Conservation (phyloP, 2,797 vertebrate genomes). For the Distichodus sexfasciatus region DNA sequence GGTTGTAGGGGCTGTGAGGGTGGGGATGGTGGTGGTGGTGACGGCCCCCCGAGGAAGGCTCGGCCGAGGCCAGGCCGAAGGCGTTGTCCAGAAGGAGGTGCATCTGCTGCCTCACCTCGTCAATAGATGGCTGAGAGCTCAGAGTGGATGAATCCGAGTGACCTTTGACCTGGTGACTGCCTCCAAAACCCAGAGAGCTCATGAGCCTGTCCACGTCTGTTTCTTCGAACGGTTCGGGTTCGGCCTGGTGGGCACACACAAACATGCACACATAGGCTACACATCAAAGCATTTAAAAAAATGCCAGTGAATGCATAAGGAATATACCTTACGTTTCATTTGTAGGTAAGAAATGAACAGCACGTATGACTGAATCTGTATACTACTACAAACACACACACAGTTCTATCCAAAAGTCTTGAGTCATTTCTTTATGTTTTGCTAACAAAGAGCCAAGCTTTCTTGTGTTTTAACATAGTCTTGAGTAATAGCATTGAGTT, state of each 20-base stretch:
- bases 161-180: conserved; percentile 71
- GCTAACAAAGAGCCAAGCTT: no score
- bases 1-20: conserved; percentile 79
- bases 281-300: no score
- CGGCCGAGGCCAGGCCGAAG: conserved; percentile 91
- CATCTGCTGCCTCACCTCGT: conserved; percentile 97
- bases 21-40: conserved; percentile 68
- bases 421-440: no score
- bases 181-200: conserved; percentile 78
- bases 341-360: no score
- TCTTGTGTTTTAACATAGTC: no score
- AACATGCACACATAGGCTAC: no score
- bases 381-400: no score
- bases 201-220: conserved; percentile 89
- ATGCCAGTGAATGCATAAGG: no score
- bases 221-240: conserved; percentile 92
- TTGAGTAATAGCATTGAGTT: no score
- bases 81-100: conserved; percentile 96
- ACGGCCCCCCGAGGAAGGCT: conserved; percentile 73
- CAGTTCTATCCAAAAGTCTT: no score
- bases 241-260: conserved; percentile 73
- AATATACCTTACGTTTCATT: no score
- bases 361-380: no score
- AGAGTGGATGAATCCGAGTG: conserved; percentile 96
- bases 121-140: conserved; percentile 97